Evolutionary conservation across 2,113 vertebrate genomes (phyloP).

Genomic region (Chionodraco myersi): DNA sequence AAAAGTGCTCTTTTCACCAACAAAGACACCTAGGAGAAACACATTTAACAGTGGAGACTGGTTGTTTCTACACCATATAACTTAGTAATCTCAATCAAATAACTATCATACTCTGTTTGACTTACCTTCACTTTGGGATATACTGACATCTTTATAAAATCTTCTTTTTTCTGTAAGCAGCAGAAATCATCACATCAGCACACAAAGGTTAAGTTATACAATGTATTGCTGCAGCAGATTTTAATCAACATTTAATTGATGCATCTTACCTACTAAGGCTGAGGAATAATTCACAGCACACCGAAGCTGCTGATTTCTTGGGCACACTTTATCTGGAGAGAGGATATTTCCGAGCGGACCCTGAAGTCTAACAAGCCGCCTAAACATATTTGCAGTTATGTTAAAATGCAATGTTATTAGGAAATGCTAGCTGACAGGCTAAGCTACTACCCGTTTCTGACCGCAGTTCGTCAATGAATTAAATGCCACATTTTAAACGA

Average conservation of each 20-base stretch:
- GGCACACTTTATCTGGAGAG: constrained; percentile 30
- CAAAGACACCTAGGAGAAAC: not conserved
- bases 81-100: not conserved
- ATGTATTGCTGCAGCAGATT: not conserved
- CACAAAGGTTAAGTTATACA: not conserved
- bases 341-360: constrained; percentile 26
- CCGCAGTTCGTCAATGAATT: not conserved
- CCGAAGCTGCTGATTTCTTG: constrained; percentile 7
- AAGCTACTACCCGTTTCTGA: not conserved
- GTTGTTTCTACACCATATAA: not conserved
- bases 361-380: constrained; percentile 57
- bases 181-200: constrained; percentile 3
- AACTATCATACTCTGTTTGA: not conserved
- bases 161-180: constrained; percentile 88
- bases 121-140: constrained; percentile 94
- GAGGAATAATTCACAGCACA: constrained; percentile 60
- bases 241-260: not conserved
- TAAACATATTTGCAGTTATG: constrained; percentile 62
- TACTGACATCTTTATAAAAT: constrained; percentile 94
- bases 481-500: not conserved
- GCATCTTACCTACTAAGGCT: constrained; percentile 66
- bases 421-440: constrained; percentile 22
- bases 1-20: not conserved
- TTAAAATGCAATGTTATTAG: not conserved
- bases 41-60: not conserved